These are phyloP conservation scores for Maniola jurtina DNA, from an alignment of 1,140 invertebrate species.

Conservation along the genomic window DNA sequence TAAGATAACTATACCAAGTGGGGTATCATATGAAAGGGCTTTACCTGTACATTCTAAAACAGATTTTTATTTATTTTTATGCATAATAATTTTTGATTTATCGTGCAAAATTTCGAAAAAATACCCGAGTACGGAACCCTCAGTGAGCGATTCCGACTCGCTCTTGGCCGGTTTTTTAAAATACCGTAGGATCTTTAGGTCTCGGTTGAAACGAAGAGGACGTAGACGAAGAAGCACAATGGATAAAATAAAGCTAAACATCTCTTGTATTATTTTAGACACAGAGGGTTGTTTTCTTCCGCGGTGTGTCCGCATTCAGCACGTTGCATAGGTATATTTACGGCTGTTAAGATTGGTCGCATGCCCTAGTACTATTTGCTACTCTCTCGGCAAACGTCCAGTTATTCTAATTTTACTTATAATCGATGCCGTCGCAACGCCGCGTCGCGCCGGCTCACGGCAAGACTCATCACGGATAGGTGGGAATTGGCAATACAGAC, in stretches of 20 bases:
- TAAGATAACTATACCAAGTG: no score
- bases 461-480: slow-evolving; percentile 61
- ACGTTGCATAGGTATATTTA: slow-evolving; percentile 70
- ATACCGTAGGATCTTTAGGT: no score
- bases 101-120: no score
- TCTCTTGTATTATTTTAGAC: slow-evolving; percentile 5
- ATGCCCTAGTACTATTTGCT: slow-evolving; percentile 77
- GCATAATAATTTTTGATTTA: no score
- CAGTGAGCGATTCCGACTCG: no score
- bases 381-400: slow-evolving; percentile 69
- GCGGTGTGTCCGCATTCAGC: slow-evolving; percentile 59
- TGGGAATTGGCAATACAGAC: slow-evolving; percentile 34
- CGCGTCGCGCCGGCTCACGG: slow-evolving; percentile 63
- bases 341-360: slow-evolving; percentile 69
- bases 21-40: no score
- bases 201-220: no score
- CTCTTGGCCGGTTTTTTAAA: no score
- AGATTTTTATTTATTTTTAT: no score
- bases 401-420: slow-evolving; percentile 78
- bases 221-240: not conserved
- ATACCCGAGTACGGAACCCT: no score
- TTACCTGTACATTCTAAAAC: no score
- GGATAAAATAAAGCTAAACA: not conserved
- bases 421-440: slow-evolving; percentile 72
- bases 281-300: slow-evolving; percentile 38